Conservation (phyloP, 1,140 invertebrate species). For the Anoplophora glabripennis region DNA sequence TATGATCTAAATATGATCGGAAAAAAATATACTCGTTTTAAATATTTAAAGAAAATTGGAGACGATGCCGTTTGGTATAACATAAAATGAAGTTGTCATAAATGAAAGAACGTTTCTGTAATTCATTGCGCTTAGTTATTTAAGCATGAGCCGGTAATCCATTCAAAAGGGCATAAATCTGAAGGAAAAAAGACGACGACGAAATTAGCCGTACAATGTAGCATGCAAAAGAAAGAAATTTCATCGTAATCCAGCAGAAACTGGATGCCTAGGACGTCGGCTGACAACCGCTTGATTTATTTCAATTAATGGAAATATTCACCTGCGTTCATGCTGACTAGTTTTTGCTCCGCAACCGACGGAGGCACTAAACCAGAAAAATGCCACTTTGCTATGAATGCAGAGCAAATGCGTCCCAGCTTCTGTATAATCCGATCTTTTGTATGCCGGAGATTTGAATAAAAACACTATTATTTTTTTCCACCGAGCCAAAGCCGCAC, state of each 20-base stretch:
- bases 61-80: too few species aligned
- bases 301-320: conserved; percentile 48
- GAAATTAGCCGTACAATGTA: conserved; percentile 14
- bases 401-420: conserved; percentile 21
- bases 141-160: too few species aligned
- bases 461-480: conserved; percentile 7
- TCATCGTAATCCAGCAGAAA: not conserved
- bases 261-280: conserved; percentile 22
- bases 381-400: conserved; percentile 35
- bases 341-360: conserved; percentile 38
- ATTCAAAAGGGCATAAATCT: too few species aligned
- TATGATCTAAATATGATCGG: too few species aligned
- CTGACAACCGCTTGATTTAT: conserved; percentile 43
- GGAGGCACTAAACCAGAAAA: conserved; percentile 39
- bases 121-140: too few species aligned
- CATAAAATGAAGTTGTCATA: too few species aligned
- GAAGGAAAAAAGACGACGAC: too few species aligned
- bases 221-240: conserved; percentile 13
- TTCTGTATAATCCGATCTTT: conserved; percentile 20
- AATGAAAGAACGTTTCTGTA: too few species aligned
- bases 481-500: too few species aligned
- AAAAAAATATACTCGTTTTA: too few species aligned
- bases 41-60: too few species aligned
- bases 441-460: conserved; percentile 14
- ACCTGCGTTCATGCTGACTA: conserved; percentile 37